A percentile compares a stretch with the other conserved stretches of the same genome.
Evolutionary conservation across 2,113 vertebrate genomes (phyloP).

Genomic region (Laterallus jamaicensis): DNA sequence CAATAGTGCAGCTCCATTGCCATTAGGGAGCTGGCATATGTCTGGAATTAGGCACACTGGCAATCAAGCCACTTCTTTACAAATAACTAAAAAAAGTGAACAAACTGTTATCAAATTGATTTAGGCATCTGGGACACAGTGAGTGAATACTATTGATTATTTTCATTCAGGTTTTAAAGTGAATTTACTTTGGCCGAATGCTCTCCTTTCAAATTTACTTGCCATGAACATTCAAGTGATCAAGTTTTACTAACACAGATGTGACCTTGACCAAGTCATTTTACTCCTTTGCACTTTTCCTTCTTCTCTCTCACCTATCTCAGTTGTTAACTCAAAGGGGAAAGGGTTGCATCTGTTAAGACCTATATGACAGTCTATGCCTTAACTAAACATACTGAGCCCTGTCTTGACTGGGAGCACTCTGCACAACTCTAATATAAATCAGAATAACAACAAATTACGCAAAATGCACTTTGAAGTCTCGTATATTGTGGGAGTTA

Average conservation of each 20-base stretch:
- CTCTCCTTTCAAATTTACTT: slow-evolving; percentile 56
- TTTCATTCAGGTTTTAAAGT: slow-evolving; percentile 57
- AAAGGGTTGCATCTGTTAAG: not conserved
- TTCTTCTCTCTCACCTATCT: not conserved
- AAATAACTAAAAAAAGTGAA: slow-evolving; percentile 51
- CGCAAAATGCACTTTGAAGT: not conserved
- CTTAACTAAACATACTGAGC: not conserved
- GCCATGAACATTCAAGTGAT: not conserved
- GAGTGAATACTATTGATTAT: slow-evolving; percentile 51
- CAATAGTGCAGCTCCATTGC: slow-evolving; percentile 20
- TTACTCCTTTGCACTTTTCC: slow-evolving; percentile 19
- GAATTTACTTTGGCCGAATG: slow-evolving; percentile 51
- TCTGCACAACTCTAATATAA: not conserved
- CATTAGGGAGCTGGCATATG: slow-evolving; percentile 55
- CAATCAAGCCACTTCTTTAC: slow-evolving; percentile 56
- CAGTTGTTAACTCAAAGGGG: not conserved
- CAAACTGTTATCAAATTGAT: slow-evolving; percentile 61
- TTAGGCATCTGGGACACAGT: slow-evolving; percentile 50
- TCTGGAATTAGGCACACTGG: slow-evolving; percentile 57
- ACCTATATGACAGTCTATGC: not conserved
- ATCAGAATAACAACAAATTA: not conserved
- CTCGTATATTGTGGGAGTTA: not conserved
- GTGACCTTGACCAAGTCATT: slow-evolving; percentile 44
- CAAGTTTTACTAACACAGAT: slow-evolving; percentile 57
- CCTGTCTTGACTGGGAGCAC: not conserved